Evolutionary conservation across 2,113 vertebrate genomes (phyloP), one percentile per base, ranked within the genome.

Genomic region (Tonatia bakeri): DNA sequence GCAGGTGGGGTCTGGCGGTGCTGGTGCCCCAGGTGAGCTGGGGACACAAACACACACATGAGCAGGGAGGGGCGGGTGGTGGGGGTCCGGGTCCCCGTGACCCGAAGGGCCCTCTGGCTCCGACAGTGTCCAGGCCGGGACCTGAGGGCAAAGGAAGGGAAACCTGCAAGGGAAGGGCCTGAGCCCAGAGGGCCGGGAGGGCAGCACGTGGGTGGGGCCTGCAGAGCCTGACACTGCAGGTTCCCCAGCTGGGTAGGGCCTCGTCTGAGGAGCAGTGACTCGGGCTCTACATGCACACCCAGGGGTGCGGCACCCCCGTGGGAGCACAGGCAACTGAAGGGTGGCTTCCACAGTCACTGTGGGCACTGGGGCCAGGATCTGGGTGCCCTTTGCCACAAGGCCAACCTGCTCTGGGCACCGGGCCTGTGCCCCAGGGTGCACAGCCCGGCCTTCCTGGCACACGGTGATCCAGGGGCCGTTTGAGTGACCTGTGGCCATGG

Each of bases 391-490:
- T 13, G 91, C 92, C 1, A 0, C 13, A 33, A 70, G 67, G 65
- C 20, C 28, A 11, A 0, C 15, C 84, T 52, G 45, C 69, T n/a
- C 85, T 54, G 3, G 3, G 16, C 33, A 17, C 10, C 3, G 0
- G 26, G 38, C 89, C 61, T 28, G 65, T 36, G 43, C 64, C 40
- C 0, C 70, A 72, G 98, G 82, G 94, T 93, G 90, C 97, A 97
- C 97, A 92, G 83, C 76, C 81, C 33, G 88, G 96, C 94, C 96
- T 95, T 95, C 14, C 3, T 91, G 98, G 97, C 33, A 47, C 33
- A 17, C 5, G 65, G 75, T 94, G 90, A 97, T 98, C 98, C 95
- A 96, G 96, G 97, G 98, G 97, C 94, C 69, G 52, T 95, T 93
- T 36, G 90, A 97, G 91, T 1, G 87, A 96, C 69, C 87, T 80